Conservation (phyloP, 1,140 invertebrate genomes). For the Macrobrachium rosenbergii region DNA sequence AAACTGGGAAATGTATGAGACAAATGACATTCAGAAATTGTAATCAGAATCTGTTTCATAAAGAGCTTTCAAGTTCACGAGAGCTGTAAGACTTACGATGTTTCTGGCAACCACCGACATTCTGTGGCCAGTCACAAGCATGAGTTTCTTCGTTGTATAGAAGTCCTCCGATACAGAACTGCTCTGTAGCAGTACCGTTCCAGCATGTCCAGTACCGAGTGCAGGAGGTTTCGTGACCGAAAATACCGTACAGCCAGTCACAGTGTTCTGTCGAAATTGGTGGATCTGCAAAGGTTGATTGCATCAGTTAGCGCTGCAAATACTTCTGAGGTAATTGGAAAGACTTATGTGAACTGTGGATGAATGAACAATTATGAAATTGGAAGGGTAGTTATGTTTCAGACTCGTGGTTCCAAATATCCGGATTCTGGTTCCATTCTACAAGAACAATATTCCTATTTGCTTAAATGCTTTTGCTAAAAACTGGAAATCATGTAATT, state of each 20-base stretch:
- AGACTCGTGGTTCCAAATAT: too few relatives aligned
- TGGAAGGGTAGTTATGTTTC: too few relatives aligned
- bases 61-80: not conserved
- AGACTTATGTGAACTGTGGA: not conserved
- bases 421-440: too few relatives aligned
- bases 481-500: too few relatives aligned
- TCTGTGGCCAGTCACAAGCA: constrained; percentile 94
- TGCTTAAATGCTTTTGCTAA: too few relatives aligned
- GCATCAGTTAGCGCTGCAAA: not conserved
- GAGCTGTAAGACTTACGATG: constrained; percentile 81
- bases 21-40: not conserved
- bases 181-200: constrained; percentile 93
- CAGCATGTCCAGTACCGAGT: constrained; percentile 95
- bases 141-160: constrained; percentile 91
- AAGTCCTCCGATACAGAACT: constrained; percentile 91
- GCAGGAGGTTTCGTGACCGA: constrained; percentile 92
- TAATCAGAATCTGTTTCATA: too few relatives aligned
- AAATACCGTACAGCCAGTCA: constrained; percentile 93
- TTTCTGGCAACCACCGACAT: constrained; percentile 92
- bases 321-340: not conserved
- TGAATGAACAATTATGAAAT: too few relatives aligned
- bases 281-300: constrained; percentile 75
- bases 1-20: not conserved
- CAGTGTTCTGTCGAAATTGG: constrained; percentile 89
- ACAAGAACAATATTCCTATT: too few relatives aligned